Percentiles rank a stretch among this genome's conserved stretches.
Conservation (phyloP, 2,113 vertebrate species). For the Lepisosteus osseus region DNA sequence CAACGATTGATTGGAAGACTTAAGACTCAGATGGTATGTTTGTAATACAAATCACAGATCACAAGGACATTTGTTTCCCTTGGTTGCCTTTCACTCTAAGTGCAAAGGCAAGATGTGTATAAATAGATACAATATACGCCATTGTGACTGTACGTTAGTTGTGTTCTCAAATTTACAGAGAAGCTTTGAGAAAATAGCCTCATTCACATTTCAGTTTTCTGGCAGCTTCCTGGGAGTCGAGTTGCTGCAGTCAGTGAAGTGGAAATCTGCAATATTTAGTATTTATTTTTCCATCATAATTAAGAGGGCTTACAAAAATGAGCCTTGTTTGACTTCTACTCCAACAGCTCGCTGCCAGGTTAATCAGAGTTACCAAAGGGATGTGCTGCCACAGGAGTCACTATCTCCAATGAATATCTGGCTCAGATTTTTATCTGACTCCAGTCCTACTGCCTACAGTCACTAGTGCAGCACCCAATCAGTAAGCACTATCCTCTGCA, state of each 20-base stretch:
- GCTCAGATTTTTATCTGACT: constrained; percentile 5
- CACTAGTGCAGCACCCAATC: constrained; percentile 43
- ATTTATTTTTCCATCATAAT: background rate
- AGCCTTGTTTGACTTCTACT: background rate
- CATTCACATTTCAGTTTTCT: background rate
- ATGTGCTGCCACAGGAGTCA: background rate
- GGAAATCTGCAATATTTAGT: background rate
- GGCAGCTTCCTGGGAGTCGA: background rate
- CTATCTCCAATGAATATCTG: background rate
- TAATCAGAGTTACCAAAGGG: background rate
- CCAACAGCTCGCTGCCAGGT: too few relatives aligned
- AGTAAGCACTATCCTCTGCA: constrained; percentile 43
- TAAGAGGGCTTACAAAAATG: background rate
- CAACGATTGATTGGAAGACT: too few relatives aligned
- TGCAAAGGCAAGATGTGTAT: too few relatives aligned
- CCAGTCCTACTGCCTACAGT: constrained; percentile 23
- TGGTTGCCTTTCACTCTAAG: too few relatives aligned
- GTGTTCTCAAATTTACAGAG: too few relatives aligned
- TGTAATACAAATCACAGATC: too few relatives aligned
- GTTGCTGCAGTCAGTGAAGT: background rate
- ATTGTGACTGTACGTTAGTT: background rate
- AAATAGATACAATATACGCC: too few relatives aligned
- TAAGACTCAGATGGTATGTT: too few relatives aligned
- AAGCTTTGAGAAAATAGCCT: too few relatives aligned
- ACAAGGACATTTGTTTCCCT: too few relatives aligned